phyloP scores from a whole-genome alignment of 23 tunicate species.

The Clavelina lepadiformis region DNA sequence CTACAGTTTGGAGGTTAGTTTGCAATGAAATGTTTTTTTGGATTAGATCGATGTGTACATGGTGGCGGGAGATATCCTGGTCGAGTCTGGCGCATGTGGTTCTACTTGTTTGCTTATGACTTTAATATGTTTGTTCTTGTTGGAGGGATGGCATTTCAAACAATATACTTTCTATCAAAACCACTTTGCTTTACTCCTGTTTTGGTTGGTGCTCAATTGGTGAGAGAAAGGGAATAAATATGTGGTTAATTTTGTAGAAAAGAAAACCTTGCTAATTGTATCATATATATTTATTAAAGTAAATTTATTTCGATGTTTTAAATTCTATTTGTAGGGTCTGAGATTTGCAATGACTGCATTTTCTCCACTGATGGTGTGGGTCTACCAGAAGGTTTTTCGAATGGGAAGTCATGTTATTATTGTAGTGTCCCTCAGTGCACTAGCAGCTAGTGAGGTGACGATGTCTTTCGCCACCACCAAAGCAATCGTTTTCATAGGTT shows the following conservation, averaged over 20 bases:
- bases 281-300: neutral
- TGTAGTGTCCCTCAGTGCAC: conserved; percentile 1
- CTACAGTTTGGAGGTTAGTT: too few relatives aligned
- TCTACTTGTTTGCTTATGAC: conserved; percentile 38
- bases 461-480: conserved; percentile 18
- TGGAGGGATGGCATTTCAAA: conserved; percentile 46
- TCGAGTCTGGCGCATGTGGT: conserved; percentile 55
- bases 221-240: conserved; percentile 1
- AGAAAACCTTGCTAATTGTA: neutral
- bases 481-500: conserved; percentile 30
- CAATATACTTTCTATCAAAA: conserved; percentile 45
- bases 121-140: conserved; percentile 26
- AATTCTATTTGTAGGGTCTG: conserved; percentile 22
- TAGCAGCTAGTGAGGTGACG: neutral
- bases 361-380: conserved; percentile 17
- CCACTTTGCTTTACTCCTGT: conserved; percentile 56
- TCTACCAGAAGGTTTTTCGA: conserved; percentile 18
- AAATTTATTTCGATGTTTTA: neutral
- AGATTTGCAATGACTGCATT: conserved; percentile 25
- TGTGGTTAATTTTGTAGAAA: neutral
- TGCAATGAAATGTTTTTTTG: too few relatives aligned
- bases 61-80: conserved; percentile 54
- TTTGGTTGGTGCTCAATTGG: conserved; percentile 55
- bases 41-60: conserved; percentile 37
- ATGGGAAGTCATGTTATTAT: conserved; percentile 16